Evolutionary conservation across 2,113 vertebrate species (phyloP).

Genomic region (Plotosus lineatus): DNA sequence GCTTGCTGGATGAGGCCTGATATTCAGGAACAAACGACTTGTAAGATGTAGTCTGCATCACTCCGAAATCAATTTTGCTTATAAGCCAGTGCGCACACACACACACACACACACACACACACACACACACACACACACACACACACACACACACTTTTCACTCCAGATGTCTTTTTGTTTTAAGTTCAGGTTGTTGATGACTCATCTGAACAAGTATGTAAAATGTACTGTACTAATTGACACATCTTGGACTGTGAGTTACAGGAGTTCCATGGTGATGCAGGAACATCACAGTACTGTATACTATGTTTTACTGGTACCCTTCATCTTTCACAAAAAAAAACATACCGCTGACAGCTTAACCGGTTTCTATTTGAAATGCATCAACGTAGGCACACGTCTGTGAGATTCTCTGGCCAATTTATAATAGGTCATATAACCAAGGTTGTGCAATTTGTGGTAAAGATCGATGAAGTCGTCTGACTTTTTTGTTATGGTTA

Average conservation of each 20-base stretch:
- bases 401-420: background rate
- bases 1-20: background rate
- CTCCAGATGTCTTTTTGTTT: background rate
- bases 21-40: background rate
- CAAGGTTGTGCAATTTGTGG: background rate
- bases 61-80: background rate
- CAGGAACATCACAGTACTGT: background rate
- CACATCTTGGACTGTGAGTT: background rate
- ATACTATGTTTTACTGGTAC: background rate
- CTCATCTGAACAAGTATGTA: background rate
- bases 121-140: too few species aligned
- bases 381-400: background rate
- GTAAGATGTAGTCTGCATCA: background rate
- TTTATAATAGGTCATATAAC: background rate
- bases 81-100: background rate
- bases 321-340: background rate
- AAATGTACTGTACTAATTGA: background rate
- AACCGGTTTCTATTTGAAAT: slow-evolving; percentile 3
- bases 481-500: background rate
- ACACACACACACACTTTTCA: background rate
- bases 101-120: fast-evolving
- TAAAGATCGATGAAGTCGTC: background rate
- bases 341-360: background rate
- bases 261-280: background rate
- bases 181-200: background rate